These are phyloP conservation scores for Catharus ustulatus DNA, from an alignment of 2,797 vertebrate genomes.

Conservation along the genomic window DNA sequence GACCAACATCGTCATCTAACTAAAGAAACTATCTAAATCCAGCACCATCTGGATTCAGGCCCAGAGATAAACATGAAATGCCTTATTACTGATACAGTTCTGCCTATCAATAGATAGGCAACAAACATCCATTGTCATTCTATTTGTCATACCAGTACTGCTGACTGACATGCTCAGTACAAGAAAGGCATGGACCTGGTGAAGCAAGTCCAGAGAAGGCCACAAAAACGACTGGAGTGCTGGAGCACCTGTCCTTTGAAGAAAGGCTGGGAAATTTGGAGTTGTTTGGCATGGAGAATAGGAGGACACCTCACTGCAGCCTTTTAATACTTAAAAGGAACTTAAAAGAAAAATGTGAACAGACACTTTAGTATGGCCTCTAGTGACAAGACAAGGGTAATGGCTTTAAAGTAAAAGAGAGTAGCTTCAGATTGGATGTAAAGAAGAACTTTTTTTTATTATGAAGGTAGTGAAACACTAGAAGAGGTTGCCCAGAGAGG, in stretches of 20 bases:
- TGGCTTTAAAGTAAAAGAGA: not conserved
- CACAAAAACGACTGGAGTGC: not conserved
- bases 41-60: not conserved
- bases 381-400: rapidly evolving
- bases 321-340: not conserved
- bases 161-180: rapidly evolving
- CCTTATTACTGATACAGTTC: not conserved
- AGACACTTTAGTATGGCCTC: not conserved
- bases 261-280: not conserved
- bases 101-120: not conserved
- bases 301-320: rapidly evolving
- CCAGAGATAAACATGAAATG: not conserved
- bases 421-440: not conserved
- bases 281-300: not conserved
- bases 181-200: not conserved
- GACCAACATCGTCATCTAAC: not conserved
- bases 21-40: not conserved
- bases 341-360: not conserved
- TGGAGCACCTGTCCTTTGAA: not conserved
- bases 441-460: not conserved
- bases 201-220: not conserved
- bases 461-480: not conserved
- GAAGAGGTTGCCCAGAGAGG: not conserved
- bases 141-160: not conserved
- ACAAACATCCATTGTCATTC: not conserved